Evolutionary conservation across 2,888 invertebrate species (phyloP).

Genomic region (Lathronympha strigana): DNA sequence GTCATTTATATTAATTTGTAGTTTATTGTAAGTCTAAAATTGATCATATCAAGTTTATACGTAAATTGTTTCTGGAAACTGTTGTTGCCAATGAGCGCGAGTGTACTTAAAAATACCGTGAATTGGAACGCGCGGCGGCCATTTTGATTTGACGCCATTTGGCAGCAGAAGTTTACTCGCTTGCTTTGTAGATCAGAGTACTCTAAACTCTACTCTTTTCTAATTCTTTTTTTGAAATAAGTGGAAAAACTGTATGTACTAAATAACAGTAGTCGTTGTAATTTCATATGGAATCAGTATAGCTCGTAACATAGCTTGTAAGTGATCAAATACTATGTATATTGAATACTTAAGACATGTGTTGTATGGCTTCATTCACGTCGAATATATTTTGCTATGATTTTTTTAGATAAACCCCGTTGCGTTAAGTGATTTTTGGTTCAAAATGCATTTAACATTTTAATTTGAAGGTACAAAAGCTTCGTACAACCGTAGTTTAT

Average conservation of each 20-base stretch:
- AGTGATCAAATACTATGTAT: conserved; percentile 65
- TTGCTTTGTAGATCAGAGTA: conserved; percentile 41
- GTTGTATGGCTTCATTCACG: conserved; percentile 58
- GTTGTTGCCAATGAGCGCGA: conserved; percentile 50
- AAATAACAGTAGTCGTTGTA: conserved; percentile 73
- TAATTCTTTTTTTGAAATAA: conserved; percentile 62
- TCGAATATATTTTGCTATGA: conserved; percentile 41
- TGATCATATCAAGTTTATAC: conserved; percentile 83
- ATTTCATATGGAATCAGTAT: conserved; percentile 74
- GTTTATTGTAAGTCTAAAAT: conserved; percentile 62
- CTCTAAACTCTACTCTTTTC: conserved; percentile 52
- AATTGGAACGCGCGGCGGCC: conserved; percentile 18
- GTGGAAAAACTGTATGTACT: conserved; percentile 70
- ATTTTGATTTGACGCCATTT: conserved; percentile 8
- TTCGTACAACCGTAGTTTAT: conserved; percentile 52
- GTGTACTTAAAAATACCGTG: conserved; percentile 48
- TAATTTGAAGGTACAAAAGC: conserved; percentile 57
- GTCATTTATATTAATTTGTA: conserved; percentile 57
- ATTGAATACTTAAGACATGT: conserved; percentile 70
- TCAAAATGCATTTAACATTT: conserved; percentile 55
- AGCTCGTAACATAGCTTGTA: conserved; percentile 61
- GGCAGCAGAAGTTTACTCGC: conserved; percentile 32
- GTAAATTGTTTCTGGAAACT: conserved; percentile 68
- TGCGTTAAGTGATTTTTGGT: conserved; percentile 38
- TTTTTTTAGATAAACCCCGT: conserved; percentile 35